Conservation (phyloP, 2,888 invertebrate genomes). For the Halocaridina rubra region DNA sequence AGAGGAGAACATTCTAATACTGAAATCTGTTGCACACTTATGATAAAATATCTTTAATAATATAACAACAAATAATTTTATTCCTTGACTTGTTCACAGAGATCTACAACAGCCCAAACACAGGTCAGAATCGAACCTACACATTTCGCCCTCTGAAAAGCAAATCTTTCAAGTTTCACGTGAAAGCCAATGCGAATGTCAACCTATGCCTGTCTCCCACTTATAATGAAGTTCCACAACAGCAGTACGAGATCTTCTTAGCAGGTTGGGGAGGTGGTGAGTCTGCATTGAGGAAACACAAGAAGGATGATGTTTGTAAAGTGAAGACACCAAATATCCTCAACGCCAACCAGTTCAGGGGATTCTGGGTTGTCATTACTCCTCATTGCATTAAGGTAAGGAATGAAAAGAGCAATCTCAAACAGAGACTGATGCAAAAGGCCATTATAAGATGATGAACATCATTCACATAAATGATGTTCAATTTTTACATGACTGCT, state of each 20-base stretch:
- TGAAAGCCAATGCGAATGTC: constrained; percentile 20
- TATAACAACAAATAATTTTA: no score
- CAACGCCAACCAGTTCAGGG: neutral
- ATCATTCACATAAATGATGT: no score
- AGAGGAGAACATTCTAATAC: no score
- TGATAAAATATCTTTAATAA: no score
- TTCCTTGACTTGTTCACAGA: neutral
- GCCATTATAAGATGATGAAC: no score
- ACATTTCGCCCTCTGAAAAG: neutral
- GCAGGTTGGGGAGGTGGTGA: neutral
- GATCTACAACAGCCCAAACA: neutral
- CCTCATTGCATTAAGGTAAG: constrained; percentile 7
- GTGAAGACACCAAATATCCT: neutral
- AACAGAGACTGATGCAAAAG: no score
- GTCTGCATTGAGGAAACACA: constrained; percentile 25
- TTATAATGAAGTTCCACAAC: neutral
- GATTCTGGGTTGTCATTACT: constrained; percentile 15
- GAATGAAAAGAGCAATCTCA: no score
- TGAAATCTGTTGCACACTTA: no score
- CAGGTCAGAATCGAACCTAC: neutral
- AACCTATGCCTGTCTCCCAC: constrained; percentile 4
- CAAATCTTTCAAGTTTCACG: neutral
- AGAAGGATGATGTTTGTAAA: constrained; percentile 14
- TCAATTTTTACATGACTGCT: no score
- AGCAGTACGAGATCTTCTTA: constrained; percentile 21